Evolutionary conservation across 2,888 invertebrate genomes (phyloP).

Genomic region (Lymantria dispar): DNA sequence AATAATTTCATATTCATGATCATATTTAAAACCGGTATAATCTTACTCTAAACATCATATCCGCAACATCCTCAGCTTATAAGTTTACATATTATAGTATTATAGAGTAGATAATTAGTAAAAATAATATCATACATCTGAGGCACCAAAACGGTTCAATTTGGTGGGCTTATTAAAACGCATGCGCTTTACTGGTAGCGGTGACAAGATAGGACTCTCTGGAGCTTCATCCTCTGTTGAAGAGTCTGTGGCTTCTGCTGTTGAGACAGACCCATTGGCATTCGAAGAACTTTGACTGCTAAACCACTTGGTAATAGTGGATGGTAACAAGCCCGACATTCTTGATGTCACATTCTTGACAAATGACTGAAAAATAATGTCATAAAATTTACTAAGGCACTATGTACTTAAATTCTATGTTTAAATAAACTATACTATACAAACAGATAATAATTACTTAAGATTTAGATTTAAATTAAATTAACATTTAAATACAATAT

Average conservation of each 20-base stretch:
- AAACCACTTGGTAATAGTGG: conserved; percentile 82
- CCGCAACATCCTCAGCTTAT: too few species aligned
- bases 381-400: background rate
- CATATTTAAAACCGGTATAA: too few species aligned
- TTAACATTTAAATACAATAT: too few species aligned
- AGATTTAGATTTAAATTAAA: too few species aligned
- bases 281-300: conserved; percentile 53
- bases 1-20: too few species aligned
- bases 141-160: conserved; percentile 32
- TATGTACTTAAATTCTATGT: too few species aligned
- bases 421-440: too few species aligned
- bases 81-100: too few species aligned
- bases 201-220: conserved; percentile 41
- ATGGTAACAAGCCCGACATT: conserved; percentile 84
- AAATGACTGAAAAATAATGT: conserved; percentile 82
- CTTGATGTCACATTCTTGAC: conserved; percentile 86
- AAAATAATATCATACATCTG: conserved; percentile 43
- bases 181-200: conserved; percentile 75
- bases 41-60: too few species aligned
- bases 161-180: conserved; percentile 40
- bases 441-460: too few species aligned
- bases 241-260: conserved; percentile 61
- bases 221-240: conserved; percentile 64
- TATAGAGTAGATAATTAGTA: background rate
- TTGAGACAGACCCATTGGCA: conserved; percentile 63